Percentiles rank a stretch among this genome's conserved stretches.
phyloP scores from a whole-genome alignment of 1,140 invertebrate species.

The Macrobrachium nipponense region DNA sequence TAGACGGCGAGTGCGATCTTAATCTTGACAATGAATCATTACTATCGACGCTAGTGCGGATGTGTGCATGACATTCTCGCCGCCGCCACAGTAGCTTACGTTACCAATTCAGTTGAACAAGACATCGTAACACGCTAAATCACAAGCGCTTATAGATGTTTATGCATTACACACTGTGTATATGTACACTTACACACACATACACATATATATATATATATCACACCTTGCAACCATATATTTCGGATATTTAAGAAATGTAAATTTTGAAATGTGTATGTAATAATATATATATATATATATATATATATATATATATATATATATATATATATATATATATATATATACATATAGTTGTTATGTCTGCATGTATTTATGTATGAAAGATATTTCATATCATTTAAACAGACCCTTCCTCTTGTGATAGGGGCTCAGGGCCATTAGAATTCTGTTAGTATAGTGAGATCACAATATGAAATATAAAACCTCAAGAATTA shows the following conservation, averaged over 20 bases:
- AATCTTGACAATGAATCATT: slow-evolving; percentile 60
- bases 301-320: not conserved
- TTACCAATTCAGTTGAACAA: not conserved
- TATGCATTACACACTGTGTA: not conserved
- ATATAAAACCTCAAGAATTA: too few relatives aligned
- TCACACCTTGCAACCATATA: not conserved
- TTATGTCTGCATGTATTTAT: not conserved
- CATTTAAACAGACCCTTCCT: too few relatives aligned
- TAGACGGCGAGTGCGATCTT: slow-evolving; percentile 40
- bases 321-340: slow-evolving; percentile 12
- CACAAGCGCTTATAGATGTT: not conserved
- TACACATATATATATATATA: slow-evolving; percentile 3
- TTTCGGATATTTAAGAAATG: too few relatives aligned
- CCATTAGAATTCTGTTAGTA: too few relatives aligned
- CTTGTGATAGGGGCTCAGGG: too few relatives aligned
- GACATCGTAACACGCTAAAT: too few relatives aligned
- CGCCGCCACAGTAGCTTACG: not conserved
- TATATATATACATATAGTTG: slow-evolving; percentile 12
- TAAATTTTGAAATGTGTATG: not conserved
- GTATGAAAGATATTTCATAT: too few relatives aligned
- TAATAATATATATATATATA: not conserved
- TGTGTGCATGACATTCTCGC: slow-evolving; percentile 40
- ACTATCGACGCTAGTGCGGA: slow-evolving; percentile 53
- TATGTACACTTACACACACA: not conserved
- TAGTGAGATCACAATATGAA: too few relatives aligned